Conservation (phyloP, 2,888 invertebrate genomes). For the Habrosyne pyritoides region DNA sequence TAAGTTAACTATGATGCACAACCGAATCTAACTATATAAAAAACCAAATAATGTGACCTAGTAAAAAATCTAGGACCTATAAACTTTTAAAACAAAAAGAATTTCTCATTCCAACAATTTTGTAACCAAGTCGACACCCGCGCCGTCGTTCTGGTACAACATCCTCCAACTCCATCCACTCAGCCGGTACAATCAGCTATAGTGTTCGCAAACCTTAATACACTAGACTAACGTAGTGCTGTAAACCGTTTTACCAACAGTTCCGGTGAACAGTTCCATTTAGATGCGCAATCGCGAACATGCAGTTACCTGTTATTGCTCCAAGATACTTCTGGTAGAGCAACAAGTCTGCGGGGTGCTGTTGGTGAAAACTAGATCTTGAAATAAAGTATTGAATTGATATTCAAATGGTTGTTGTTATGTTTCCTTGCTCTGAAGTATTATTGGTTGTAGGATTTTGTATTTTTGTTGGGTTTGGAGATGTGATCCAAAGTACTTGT, state of each 20-base stretch:
- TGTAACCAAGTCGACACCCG: not conserved
- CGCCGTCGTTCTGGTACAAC: not conserved
- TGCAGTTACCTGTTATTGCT: slow-evolving; percentile 12
- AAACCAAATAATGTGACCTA: too few relatives aligned
- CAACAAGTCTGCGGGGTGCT: slow-evolving; percentile 18
- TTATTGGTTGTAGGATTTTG: not conserved
- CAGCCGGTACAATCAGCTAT: not conserved
- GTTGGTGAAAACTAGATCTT: not conserved
- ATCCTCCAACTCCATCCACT: not conserved
- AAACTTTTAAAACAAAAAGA: not conserved
- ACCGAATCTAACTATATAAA: too few relatives aligned
- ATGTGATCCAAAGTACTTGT: too few relatives aligned
- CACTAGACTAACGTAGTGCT: slow-evolving; percentile 29
- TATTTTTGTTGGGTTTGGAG: not conserved
- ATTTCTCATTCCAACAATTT: not conserved
- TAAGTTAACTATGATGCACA: too few relatives aligned
- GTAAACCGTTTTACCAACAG: slow-evolving; percentile 22
- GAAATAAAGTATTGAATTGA: slow-evolving; percentile 4
- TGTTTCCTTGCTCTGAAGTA: not conserved
- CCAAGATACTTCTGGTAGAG: slow-evolving; percentile 7
- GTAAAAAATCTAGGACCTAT: not conserved
- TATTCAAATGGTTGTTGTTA: slow-evolving; percentile 2
- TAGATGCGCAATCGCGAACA: slow-evolving; percentile 17
- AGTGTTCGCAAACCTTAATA: slow-evolving; percentile 24
- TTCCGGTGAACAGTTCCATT: slow-evolving; percentile 14